A percentile compares a stretch with the other conserved stretches of the same genome.
phyloP scores from a whole-genome alignment of 2,113 vertebrate species.

The Sinocyclocheilus anophthalmus region DNA sequence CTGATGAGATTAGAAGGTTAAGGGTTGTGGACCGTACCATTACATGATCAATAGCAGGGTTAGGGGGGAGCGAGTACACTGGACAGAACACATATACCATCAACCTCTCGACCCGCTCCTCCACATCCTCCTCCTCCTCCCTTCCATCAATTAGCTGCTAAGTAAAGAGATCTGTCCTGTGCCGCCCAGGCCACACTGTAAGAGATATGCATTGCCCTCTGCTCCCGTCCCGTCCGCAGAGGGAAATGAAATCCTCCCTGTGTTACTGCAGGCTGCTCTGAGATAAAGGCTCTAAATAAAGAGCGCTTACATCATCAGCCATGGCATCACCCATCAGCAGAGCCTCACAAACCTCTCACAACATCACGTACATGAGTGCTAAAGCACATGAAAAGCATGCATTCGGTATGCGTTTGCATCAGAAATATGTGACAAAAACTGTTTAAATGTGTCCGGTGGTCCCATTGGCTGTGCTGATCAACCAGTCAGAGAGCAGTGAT shows the following conservation, averaged over 20 bases:
- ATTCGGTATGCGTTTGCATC: background rate
- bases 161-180: conserved; percentile 87
- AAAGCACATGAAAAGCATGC: background rate
- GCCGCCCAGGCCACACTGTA: conserved; percentile 72
- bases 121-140: conserved; percentile 69
- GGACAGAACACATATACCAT: conserved; percentile 48
- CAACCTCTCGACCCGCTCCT: conserved; percentile 53
- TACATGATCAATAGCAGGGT: conserved; percentile 63
- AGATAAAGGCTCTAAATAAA: conserved; percentile 76
- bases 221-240: conserved; percentile 61
- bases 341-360: conserved; percentile 36
- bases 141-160: conserved; percentile 86
- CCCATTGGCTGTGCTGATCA: background rate
- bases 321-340: conserved; percentile 42
- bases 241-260: conserved; percentile 73
- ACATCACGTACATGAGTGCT: background rate
- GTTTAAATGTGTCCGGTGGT: background rate
- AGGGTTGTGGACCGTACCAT: conserved; percentile 47
- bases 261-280: conserved; percentile 63
- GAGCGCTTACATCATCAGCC: conserved; percentile 71
- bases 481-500: background rate
- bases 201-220: conserved; percentile 75
- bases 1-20: conserved; percentile 52
- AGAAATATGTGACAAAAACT: background rate
- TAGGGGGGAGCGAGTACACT: conserved; percentile 42